A percentile compares a stretch with the other conserved stretches of the same genome.
Evolutionary conservation across 2,888 invertebrate species (phyloP).

Genomic region (Drosophila atripex): DNA sequence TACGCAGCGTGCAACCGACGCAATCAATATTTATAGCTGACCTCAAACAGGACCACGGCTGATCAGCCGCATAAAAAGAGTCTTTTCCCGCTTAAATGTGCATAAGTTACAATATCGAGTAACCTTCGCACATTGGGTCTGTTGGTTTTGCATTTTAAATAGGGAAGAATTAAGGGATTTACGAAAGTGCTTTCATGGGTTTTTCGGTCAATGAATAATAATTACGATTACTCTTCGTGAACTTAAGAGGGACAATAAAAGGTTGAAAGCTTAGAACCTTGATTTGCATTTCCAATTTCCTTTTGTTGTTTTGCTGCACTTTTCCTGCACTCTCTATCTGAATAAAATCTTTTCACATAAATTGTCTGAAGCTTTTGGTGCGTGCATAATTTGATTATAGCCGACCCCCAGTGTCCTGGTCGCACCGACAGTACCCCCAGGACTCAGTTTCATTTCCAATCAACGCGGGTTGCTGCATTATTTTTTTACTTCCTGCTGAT

Average conservation of each 20-base stretch:
- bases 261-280: conserved; percentile 4
- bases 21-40: conserved; percentile 45
- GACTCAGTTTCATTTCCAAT: conserved; percentile 43
- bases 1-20: conserved; percentile 37
- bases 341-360: conserved; percentile 21
- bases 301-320: conserved; percentile 21
- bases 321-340: conserved; percentile 13
- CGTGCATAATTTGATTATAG: conserved; percentile 56
- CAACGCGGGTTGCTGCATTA: conserved; percentile 36
- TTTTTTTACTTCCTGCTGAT: conserved; percentile 24
- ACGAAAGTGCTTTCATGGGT: background rate
- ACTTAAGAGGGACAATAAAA: background rate
- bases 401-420: conserved; percentile 1
- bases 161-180: background rate
- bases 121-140: conserved; percentile 1
- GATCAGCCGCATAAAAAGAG: conserved; percentile 28
- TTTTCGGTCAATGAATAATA: background rate
- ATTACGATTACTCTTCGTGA: background rate
- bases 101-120: conserved; percentile 34
- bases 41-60: conserved; percentile 19
- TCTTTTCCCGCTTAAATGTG: conserved; percentile 20
- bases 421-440: conserved; percentile 2
- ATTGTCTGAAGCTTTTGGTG: conserved; percentile 43
- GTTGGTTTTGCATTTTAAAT: background rate
- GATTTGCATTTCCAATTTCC: conserved; percentile 1